Evolutionary conservation across 2,113 vertebrate genomes (phyloP).

Genomic region (Prolemur simus): DNA sequence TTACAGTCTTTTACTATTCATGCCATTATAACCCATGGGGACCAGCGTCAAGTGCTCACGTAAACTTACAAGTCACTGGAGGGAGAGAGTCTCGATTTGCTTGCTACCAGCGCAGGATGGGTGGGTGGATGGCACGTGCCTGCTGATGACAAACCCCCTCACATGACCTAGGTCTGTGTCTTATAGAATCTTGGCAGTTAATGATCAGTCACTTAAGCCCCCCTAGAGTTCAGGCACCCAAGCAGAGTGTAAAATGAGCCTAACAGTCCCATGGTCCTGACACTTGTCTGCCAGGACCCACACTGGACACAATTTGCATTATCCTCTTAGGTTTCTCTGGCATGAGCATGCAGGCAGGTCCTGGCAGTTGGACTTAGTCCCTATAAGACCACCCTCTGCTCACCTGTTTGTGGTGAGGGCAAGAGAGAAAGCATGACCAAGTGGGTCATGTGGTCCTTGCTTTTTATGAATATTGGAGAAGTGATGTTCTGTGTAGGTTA

Average conservation of each 20-base stretch:
- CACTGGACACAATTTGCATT: neutral
- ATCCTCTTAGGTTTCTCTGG: neutral
- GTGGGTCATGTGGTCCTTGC: fast-evolving
- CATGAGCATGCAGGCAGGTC: neutral
- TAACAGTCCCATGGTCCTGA: fast-evolving
- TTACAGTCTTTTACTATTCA: neutral
- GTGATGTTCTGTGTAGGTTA: neutral
- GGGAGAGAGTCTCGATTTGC: neutral
- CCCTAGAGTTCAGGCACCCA: neutral
- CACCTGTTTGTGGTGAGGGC: neutral
- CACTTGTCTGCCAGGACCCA: fast-evolving
- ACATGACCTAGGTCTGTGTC: neutral
- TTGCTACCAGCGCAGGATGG: too few relatives aligned
- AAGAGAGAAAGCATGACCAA: neutral
- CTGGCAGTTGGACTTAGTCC: neutral
- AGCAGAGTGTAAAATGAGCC: neutral
- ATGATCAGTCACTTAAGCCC: fast-evolving
- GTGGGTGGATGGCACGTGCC: fast-evolving
- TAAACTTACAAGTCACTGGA: neutral
- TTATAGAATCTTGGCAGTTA: neutral
- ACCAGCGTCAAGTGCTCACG: neutral
- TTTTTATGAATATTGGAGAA: fast-evolving
- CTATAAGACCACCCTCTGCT: neutral
- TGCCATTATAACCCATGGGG: neutral
- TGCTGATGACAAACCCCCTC: fast-evolving